These are phyloP conservation scores for Frieseomelitta varia DNA, from an alignment of 1,140 invertebrate species.

Conservation along the genomic window DNA sequence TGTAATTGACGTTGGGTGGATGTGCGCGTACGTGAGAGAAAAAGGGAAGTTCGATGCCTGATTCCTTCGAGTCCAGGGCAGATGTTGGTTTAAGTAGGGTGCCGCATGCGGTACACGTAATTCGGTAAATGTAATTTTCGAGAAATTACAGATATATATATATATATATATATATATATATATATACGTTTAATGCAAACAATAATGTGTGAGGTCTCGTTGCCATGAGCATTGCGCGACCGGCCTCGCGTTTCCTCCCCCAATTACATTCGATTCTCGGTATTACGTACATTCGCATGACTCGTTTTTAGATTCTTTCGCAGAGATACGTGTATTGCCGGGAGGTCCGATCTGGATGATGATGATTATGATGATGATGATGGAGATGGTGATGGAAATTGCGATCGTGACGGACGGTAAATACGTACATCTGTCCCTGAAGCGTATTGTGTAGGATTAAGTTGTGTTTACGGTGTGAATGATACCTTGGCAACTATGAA, in stretches of 20 bases:
- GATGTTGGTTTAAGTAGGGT: slow-evolving; percentile 52
- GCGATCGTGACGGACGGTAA: slow-evolving; percentile 56
- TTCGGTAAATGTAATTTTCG: slow-evolving; percentile 40
- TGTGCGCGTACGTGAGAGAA: not conserved
- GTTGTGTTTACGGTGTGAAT: slow-evolving; percentile 48
- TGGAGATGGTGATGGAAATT: slow-evolving; percentile 53
- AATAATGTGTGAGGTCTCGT: slow-evolving; percentile 36
- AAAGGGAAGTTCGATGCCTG: not conserved
- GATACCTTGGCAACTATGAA: slow-evolving; percentile 29
- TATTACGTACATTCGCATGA: slow-evolving; percentile 54
- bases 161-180: no score
- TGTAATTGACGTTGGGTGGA: slow-evolving; percentile 21
- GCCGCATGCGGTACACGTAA: slow-evolving; percentile 2
- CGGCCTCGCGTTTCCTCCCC: slow-evolving; percentile 45
- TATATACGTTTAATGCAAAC: slow-evolving; percentile 51
- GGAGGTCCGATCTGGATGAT: slow-evolving; percentile 63
- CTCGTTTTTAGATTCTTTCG: slow-evolving; percentile 56
- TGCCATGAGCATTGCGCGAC: slow-evolving; percentile 27
- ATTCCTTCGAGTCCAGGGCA: slow-evolving; percentile 38
- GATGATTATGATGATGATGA: slow-evolving; percentile 53
- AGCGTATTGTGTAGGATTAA: slow-evolving; percentile 40
- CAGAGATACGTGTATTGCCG: slow-evolving; percentile 53
- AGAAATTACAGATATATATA: slow-evolving; percentile 31
- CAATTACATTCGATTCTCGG: slow-evolving; percentile 59
- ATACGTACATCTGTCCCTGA: slow-evolving; percentile 54